Base-by-base conservation (phyloP, 2,113 vertebrate species). In the Pelobates fuscus region DNA sequence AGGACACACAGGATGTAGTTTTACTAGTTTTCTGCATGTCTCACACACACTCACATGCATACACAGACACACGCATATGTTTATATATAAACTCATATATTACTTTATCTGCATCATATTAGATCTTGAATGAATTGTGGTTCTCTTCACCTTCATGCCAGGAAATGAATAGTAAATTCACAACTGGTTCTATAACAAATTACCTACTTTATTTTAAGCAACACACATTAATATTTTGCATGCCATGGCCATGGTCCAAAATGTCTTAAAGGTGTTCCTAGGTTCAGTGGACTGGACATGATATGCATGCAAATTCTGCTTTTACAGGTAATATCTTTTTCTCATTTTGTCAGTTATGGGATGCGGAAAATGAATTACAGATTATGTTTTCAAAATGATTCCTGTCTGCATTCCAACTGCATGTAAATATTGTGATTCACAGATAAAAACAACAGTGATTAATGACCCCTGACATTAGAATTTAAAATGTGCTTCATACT, bases 391-490 rank as follows among this genome's bases (percentile, higher is more conserved):
- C 26, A 68, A 77, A 77, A 77, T 67, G 73, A 60, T 67, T 67
- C 72, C 54, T 75, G 37, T 67, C 65, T 54, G 8, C 61, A n/a
- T 67, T 44, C 54, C 63, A 46, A 59, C 72, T 43, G 61, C 52
- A 74, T 74, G 63, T 60, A 65, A 68, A 61, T 60, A 67, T 61
- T 61, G 57, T 52, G 65, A 32, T 58, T 77, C 73, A 11, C 37
- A 68, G 73, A 77, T 68, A 68, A 77, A 67, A 57, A 67, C 73
- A 61, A 68, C 73, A 67, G 44, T 77, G 73, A 77, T 77, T 67
- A 77, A 77, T 77, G 73, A 77, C 73, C 73, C 73, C 64, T 77
- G 73, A 77, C 73, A 77, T 68, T 77, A 77, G 73, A 68, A 68
- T 68, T 66, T 59, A 60, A 77, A 77, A 77, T 67, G 73, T 18